phyloP scores from a whole-genome alignment of 2,888 invertebrate species.

The Meghimatium bilineatum region DNA sequence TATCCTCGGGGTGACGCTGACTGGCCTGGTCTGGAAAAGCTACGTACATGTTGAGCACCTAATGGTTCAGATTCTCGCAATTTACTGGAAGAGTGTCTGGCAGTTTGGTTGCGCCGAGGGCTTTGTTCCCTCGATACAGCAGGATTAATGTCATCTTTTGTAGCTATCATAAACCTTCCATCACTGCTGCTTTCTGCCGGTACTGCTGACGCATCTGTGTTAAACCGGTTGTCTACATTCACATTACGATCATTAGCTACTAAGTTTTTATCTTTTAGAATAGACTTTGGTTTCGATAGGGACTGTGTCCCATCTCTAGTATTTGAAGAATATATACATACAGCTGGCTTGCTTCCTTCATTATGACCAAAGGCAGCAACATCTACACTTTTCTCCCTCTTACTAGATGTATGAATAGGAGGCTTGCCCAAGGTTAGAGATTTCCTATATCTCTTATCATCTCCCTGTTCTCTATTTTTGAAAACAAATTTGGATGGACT shows the following conservation, averaged over 20 bases:
- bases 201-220: slow-evolving; percentile 29
- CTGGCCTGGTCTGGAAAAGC: slow-evolving; percentile 34
- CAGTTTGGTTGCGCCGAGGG: slow-evolving; percentile 52
- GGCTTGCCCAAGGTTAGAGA: slow-evolving; percentile 61
- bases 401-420: slow-evolving; percentile 51
- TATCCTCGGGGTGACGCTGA: slow-evolving; percentile 40
- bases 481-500: slow-evolving; percentile 66
- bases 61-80: slow-evolving; percentile 26
- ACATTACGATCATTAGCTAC: slow-evolving; percentile 40
- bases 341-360: slow-evolving; percentile 16
- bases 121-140: slow-evolving; percentile 42
- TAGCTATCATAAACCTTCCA: slow-evolving; percentile 33
- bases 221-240: slow-evolving; percentile 48
- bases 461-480: slow-evolving; percentile 65
- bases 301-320: not conserved
- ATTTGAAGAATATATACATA: not conserved
- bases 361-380: slow-evolving; percentile 7
- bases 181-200: slow-evolving; percentile 34
- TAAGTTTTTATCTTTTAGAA: slow-evolving; percentile 51
- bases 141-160: slow-evolving; percentile 42
- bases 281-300: slow-evolving; percentile 46
- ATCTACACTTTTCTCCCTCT: slow-evolving; percentile 46
- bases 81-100: slow-evolving; percentile 36
- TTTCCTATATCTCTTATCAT: slow-evolving; percentile 64
- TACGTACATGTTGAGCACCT: slow-evolving; percentile 43